These are phyloP conservation scores for Grallaria varia DNA, from an alignment of 2,113 vertebrate genomes.

Conservation along the genomic window DNA sequence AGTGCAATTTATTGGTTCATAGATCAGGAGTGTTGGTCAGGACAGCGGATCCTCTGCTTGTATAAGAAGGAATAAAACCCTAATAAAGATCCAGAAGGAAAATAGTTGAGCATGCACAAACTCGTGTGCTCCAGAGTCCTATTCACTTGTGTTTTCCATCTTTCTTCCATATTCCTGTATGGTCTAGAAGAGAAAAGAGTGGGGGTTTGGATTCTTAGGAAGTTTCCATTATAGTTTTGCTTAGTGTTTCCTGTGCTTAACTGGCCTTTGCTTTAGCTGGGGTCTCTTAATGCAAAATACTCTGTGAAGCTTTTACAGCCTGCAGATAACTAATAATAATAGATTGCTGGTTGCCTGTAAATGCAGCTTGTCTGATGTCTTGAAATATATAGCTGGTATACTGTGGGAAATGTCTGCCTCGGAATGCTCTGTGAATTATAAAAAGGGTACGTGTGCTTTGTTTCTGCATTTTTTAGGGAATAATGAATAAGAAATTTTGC, in stretches of 20 bases:
- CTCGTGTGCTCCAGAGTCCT: background rate
- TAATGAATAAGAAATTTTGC: background rate
- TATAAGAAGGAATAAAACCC: background rate
- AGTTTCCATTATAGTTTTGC: background rate
- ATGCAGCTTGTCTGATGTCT: background rate
- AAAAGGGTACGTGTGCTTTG: background rate
- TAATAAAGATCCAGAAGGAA: background rate
- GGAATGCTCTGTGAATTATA: background rate
- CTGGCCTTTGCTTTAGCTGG: background rate
- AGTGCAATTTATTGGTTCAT: background rate
- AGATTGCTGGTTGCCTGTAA: background rate
- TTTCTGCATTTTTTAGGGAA: background rate
- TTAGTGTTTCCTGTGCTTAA: background rate
- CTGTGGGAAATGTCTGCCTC: background rate
- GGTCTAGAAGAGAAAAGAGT: background rate
- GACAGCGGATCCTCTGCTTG: background rate
- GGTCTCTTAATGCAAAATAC: background rate
- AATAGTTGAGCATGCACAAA: background rate
- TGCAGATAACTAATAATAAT: slow-evolving; percentile 2
- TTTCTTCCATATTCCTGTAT: background rate
- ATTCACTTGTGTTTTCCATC: background rate
- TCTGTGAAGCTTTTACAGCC: background rate
- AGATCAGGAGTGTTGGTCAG: background rate
- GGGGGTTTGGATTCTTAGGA: background rate
- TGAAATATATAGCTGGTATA: background rate